Evolutionary conservation across 2,888 invertebrate species (phyloP).

Genomic region (Lithosia quadra): DNA sequence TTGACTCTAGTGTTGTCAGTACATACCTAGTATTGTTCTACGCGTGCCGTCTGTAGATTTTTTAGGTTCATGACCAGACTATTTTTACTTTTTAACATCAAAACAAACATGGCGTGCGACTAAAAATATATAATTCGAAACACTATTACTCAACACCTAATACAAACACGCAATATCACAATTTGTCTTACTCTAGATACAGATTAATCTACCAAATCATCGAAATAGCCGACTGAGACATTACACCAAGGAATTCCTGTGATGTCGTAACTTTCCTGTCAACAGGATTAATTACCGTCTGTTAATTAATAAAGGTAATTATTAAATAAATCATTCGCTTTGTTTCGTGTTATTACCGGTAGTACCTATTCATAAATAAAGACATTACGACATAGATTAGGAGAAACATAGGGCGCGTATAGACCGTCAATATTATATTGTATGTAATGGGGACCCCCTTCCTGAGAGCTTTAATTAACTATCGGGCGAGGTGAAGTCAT

Average conservation of each 20-base stretch:
- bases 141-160: slow-evolving; percentile 42
- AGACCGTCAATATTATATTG: too few relatives aligned
- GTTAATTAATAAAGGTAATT: slow-evolving; percentile 48
- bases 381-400: background rate
- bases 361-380: slow-evolving; percentile 13
- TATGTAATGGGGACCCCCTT: too few relatives aligned
- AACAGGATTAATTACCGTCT: slow-evolving; percentile 34
- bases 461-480: too few relatives aligned
- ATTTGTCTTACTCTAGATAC: slow-evolving; percentile 50
- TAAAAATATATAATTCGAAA: slow-evolving; percentile 27
- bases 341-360: slow-evolving; percentile 38
- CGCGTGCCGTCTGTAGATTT: too few relatives aligned
- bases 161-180: slow-evolving; percentile 49
- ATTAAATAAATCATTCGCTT: slow-evolving; percentile 48
- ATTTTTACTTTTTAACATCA: slow-evolving; percentile 6
- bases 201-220: slow-evolving; percentile 49
- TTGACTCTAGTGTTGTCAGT: too few relatives aligned
- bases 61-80: too few relatives aligned
- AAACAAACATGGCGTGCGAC: slow-evolving; percentile 24
- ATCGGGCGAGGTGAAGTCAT: too few relatives aligned
- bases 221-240: slow-evolving; percentile 32
- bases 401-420: background rate
- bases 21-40: too few relatives aligned
- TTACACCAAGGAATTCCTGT: slow-evolving; percentile 27
- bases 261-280: slow-evolving; percentile 26